These are phyloP conservation scores for Vulpes vulpes DNA, from an alignment of 2,113 vertebrate genomes.

Conservation along the genomic window DNA sequence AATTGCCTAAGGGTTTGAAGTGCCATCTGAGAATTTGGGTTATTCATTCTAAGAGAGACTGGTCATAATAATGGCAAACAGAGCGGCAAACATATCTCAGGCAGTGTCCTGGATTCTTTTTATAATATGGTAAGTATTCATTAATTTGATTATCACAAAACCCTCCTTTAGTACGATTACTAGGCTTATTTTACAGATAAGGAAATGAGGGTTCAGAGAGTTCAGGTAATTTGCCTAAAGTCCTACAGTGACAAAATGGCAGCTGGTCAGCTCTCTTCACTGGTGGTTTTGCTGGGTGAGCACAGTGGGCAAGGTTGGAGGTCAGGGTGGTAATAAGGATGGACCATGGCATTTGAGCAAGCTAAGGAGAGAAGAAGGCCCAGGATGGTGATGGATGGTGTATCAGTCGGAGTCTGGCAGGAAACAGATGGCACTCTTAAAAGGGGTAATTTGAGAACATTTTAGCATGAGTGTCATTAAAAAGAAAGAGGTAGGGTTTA, in stretches of 20 bases:
- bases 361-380: not conserved
- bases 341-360: not conserved
- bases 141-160: not conserved
- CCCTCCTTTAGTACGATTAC: not conserved
- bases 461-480: not conserved
- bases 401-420: not conserved
- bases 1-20: not conserved
- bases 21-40: not conserved
- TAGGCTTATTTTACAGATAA: constrained; percentile 11
- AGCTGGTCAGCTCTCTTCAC: not conserved
- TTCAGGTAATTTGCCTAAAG: not conserved
- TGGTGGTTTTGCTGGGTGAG: not conserved
- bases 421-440: not conserved
- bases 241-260: not conserved
- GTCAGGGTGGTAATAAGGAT: accelerated
- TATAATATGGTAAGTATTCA: not conserved
- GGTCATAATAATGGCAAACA: not conserved
- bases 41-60: not conserved
- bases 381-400: not conserved
- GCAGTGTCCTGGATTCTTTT: not conserved
- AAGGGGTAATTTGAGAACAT: not conserved
- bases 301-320: not conserved
- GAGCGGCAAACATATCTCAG: not conserved
- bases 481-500: not conserved
- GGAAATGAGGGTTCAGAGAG: not conserved